These are phyloP conservation scores for Hoplostethus mediterraneus DNA, from an alignment of 2,797 vertebrate species.

Conservation along the genomic window DNA sequence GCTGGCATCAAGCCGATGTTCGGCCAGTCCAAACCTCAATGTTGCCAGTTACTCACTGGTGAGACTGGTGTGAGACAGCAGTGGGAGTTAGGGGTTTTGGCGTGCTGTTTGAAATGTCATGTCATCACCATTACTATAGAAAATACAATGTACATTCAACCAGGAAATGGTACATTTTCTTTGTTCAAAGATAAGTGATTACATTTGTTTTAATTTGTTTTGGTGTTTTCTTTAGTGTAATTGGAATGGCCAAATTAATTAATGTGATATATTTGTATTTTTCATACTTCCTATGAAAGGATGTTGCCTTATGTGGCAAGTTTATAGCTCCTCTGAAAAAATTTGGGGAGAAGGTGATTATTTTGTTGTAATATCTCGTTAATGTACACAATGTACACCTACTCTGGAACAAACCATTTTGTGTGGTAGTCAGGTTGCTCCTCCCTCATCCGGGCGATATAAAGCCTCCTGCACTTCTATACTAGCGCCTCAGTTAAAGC, in stretches of 20 bases:
- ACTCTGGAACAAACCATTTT: slow-evolving; percentile 4
- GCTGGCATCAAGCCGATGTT: background rate
- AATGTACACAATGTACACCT: background rate
- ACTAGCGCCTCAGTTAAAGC: background rate
- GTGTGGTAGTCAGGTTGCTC: slow-evolving; percentile 56
- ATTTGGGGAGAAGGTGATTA: background rate
- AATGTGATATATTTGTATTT: background rate
- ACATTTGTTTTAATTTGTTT: background rate
- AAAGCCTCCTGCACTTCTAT: slow-evolving; percentile 40
- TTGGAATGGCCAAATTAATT: background rate
- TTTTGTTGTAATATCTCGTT: background rate
- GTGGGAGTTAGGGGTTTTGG: background rate
- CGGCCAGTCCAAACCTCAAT: background rate
- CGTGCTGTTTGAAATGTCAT: background rate
- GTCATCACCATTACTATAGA: background rate
- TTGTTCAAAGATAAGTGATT: no score
- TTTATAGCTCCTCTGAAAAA: background rate
- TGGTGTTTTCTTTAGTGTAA: background rate
- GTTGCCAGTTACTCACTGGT: background rate
- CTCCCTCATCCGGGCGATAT: slow-evolving; percentile 65
- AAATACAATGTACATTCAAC: background rate
- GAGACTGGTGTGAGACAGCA: background rate
- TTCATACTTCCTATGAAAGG: background rate
- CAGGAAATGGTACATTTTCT: background rate
- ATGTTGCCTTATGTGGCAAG: background rate